phyloP scores from a whole-genome alignment of 2,797 vertebrate species.

The Etheostoma perlongum region DNA sequence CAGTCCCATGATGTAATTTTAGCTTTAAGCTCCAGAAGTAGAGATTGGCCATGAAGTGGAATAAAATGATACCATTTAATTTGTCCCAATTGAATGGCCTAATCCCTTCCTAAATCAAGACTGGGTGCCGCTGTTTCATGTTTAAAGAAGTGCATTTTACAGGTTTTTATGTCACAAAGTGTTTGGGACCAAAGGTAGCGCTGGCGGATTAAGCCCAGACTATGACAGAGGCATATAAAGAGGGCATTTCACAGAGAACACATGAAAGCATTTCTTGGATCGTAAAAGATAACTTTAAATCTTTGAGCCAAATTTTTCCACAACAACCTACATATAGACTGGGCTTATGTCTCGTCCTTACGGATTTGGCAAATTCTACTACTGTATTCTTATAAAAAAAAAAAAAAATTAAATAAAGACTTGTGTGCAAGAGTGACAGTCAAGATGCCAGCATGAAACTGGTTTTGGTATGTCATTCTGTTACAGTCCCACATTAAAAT shows the following conservation, averaged over 20 bases:
- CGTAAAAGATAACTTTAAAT: constrained; percentile 56
- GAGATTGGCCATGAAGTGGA: constrained; percentile 43
- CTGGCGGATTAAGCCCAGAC: constrained; percentile 49
- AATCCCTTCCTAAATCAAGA: constrained; percentile 28
- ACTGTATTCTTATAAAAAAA: constrained; percentile 38
- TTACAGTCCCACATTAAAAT: constrained; percentile 44
- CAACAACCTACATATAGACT: constrained; percentile 35
- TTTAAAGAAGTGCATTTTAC: constrained; percentile 51
- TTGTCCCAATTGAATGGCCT: constrained; percentile 35
- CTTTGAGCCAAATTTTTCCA: constrained; percentile 35
- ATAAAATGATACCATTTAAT: constrained; percentile 56
- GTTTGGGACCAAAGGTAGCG: constrained; percentile 42
- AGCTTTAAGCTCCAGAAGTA: constrained; percentile 26
- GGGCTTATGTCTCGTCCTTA: constrained; percentile 28
- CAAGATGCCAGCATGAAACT: constrained; percentile 47
- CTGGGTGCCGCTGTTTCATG: constrained; percentile 39
- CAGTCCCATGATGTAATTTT: constrained; percentile 54
- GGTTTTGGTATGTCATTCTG: constrained; percentile 44
- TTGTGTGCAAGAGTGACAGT: constrained; percentile 27
- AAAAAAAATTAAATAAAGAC: background rate
- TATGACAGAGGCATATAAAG: constrained; percentile 42
- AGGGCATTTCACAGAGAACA: constrained; percentile 28
- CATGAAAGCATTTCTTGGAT: constrained; percentile 59
- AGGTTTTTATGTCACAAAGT: constrained; percentile 59
- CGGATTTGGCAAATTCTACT: constrained; percentile 24